These are phyloP conservation scores for Phasianus colchicus DNA, from an alignment of 2,113 vertebrate species.

Conservation along the genomic window DNA sequence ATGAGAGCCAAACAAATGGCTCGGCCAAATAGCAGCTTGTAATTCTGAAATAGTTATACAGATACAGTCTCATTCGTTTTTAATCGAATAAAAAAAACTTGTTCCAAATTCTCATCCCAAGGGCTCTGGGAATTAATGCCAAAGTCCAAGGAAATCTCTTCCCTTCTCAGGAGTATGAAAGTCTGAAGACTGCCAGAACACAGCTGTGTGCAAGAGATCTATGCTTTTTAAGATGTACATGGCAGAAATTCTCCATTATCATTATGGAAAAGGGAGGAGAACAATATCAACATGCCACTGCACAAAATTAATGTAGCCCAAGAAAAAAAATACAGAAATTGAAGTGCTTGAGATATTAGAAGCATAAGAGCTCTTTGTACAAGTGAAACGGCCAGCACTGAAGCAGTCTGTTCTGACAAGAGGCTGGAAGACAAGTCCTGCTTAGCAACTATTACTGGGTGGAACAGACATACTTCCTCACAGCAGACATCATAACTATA, in stretches of 20 bases:
- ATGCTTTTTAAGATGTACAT: neutral
- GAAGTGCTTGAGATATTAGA: neutral
- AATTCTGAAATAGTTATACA: neutral
- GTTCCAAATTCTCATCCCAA: neutral
- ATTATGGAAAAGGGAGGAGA: neutral
- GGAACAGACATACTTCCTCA: conserved; percentile 55
- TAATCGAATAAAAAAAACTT: neutral
- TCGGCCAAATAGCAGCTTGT: neutral
- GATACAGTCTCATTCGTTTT: neutral
- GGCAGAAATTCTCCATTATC: neutral
- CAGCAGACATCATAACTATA: neutral
- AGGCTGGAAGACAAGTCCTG: neutral
- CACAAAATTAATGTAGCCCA: neutral
- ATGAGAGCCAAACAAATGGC: neutral
- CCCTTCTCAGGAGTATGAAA: neutral
- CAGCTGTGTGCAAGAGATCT: neutral
- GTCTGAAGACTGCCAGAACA: neutral
- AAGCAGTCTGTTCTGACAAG: neutral
- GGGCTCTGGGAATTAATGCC: neutral
- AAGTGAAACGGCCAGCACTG: neutral
- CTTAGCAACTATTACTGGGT: conserved; percentile 65
- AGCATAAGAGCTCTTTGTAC: neutral
- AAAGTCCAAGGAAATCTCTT: neutral
- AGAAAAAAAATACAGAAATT: neutral
- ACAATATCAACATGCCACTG: neutral